Conservation (phyloP, 2,113 vertebrate genomes). For the Sander lucioperca region DNA sequence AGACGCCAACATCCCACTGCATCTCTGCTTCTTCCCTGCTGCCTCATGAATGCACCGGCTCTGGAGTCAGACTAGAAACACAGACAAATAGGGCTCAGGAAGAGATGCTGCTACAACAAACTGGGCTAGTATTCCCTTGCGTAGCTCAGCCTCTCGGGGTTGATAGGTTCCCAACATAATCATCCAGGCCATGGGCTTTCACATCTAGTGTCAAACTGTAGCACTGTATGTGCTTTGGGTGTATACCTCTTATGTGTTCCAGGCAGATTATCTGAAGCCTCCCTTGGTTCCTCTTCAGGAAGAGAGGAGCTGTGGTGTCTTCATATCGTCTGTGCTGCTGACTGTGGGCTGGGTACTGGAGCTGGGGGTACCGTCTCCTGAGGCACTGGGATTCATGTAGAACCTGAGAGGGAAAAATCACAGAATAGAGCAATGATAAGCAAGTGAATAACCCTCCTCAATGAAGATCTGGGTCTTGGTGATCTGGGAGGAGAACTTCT, state of each 20-base stretch:
- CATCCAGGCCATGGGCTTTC: not conserved
- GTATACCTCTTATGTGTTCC: slow-evolving; percentile 83
- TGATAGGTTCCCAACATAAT: not conserved
- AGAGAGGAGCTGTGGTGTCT: slow-evolving; percentile 84
- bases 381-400: slow-evolving; percentile 93
- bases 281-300: slow-evolving; percentile 70
- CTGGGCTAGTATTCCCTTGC: no score
- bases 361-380: slow-evolving; percentile 94
- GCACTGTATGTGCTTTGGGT: not conserved
- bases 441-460: no score
- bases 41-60: slow-evolving; percentile 77
- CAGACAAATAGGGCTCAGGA: not conserved
- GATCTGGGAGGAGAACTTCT: no score
- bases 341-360: slow-evolving; percentile 80
- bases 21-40: slow-evolving; percentile 74
- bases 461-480: no score
- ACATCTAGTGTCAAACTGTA: not conserved
- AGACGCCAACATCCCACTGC: slow-evolving; percentile 87
- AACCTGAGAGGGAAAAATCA: slow-evolving; percentile 82
- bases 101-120: not conserved
- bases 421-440: no score
- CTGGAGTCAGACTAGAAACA: slow-evolving; percentile 71
- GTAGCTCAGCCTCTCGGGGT: no score
- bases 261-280: slow-evolving; percentile 44
- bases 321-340: slow-evolving; percentile 84